These are phyloP conservation scores for Synanceia verrucosa DNA, from an alignment of 2,797 vertebrate species.

Conservation along the genomic window DNA sequence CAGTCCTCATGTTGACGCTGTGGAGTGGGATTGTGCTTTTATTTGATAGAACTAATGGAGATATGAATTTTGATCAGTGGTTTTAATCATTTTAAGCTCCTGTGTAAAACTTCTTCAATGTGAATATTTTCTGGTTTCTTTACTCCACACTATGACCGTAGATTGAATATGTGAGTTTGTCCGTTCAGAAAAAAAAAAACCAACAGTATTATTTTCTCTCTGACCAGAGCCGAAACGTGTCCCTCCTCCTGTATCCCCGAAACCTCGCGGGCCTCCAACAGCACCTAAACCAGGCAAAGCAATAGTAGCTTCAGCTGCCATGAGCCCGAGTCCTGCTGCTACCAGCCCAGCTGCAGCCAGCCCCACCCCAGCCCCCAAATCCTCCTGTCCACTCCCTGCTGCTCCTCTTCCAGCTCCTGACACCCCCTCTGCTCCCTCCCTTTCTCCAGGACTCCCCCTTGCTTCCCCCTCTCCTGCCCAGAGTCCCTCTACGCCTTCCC, in stretches of 20 bases:
- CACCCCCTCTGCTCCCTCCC: constrained; percentile 68
- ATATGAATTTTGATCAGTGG: too few species aligned
- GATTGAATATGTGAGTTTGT: not conserved
- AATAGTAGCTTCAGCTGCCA: constrained; percentile 56
- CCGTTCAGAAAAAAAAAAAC: not conserved
- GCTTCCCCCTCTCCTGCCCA: constrained; percentile 76
- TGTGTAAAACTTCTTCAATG: too few species aligned
- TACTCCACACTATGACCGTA: not conserved
- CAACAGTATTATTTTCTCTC: constrained; percentile 28
- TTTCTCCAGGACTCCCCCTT: constrained; percentile 70
- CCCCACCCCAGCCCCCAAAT: constrained; percentile 68
- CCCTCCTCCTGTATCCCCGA: constrained; percentile 93
- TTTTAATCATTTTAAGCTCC: too few species aligned
- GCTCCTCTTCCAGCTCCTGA: constrained; percentile 70
- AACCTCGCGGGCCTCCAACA: constrained; percentile 90
- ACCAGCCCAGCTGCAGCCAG: constrained; percentile 60
- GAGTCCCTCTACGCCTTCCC: constrained; percentile 82
- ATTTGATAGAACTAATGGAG: too few species aligned
- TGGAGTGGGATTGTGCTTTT: not conserved
- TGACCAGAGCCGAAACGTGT: constrained; percentile 86
- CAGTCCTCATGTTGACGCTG: not conserved
- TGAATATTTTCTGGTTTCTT: too few species aligned
- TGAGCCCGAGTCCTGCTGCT: constrained; percentile 62
- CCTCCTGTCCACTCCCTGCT: constrained; percentile 38
- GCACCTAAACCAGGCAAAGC: constrained; percentile 82